Evolutionary conservation across 2,888 invertebrate genomes (phyloP), one percentile per base, ranked within the genome.

Genomic region (Pheosia gnoma): DNA sequence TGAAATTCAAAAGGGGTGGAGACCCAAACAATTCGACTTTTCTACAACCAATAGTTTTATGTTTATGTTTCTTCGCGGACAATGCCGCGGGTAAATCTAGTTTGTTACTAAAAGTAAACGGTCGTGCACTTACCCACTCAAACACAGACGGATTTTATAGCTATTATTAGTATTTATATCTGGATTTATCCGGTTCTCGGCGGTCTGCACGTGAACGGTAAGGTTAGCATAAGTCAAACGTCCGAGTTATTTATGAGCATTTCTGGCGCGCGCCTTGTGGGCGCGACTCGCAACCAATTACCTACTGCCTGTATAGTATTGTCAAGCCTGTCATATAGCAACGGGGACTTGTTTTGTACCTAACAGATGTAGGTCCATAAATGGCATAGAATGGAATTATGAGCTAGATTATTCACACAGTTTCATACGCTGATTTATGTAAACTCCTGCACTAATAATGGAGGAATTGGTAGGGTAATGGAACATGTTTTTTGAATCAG

Each of bases 221-320:
- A 43, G 59, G 52, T 59, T 53, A 53, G 56, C 56, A 41, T 56
- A 56, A 56, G 56, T 39, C 56, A 41, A 41, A 41, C 8, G 56
- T 41, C 41, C 56, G 56, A 56, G 56, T 56, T 56, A 56, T 56
- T 56, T 56, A 56, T 56, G 56, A 41, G 56, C 41, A 56, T 56
- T 56, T 56, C 41, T 39, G 56, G 41, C 56, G 56, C 8, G 39
- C 13, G 11, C n/a, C n/a, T 38, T 54, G 54, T 41, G n/a, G n/a
- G 56, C 41, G 41, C 56, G 39, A n/a, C 13, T 53, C 5, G 41
- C 56, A 13, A 54, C 7, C 54, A 38, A 51, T 25, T 51, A 25
- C 51, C 5, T 51, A 25, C 51, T 2, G 8, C 51, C 43, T 43
- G 43, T 43, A 43, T 43, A 43, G 43, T 25, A 25, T 25, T 25